phyloP scores from a whole-genome alignment of 1,140 invertebrate species.

The Drosophila pandora region DNA sequence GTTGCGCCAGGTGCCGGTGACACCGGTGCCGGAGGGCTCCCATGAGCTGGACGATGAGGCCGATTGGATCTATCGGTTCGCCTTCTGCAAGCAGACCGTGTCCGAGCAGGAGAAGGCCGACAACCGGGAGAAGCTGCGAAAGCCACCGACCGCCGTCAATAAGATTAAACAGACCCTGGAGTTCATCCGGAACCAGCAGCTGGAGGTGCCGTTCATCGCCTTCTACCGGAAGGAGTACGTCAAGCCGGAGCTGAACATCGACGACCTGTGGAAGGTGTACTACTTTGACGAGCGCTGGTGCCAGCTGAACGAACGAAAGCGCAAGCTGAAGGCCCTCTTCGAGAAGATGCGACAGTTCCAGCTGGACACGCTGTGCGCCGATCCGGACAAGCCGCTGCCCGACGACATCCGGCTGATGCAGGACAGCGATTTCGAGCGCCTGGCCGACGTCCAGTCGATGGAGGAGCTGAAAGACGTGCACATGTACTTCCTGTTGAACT shows the following conservation, averaged over 20 bases:
- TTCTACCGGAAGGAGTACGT: constrained; percentile 99
- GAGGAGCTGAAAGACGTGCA: constrained; percentile 97
- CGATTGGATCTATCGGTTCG: constrained; percentile 98
- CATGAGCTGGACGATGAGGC: constrained; percentile 97
- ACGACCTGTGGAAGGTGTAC: constrained; percentile 99
- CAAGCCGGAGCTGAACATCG: constrained; percentile 96
- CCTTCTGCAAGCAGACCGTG: constrained; percentile 93
- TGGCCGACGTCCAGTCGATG: constrained; percentile 92
- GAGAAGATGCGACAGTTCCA: constrained; percentile 97
- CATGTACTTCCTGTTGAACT: constrained; percentile 96
- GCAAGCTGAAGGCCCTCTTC: constrained; percentile 92
- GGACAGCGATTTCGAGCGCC: constrained; percentile 93
- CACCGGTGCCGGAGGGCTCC: constrained; percentile 91
- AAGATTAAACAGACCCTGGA: constrained; percentile 98
- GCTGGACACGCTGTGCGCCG: constrained; percentile 91
- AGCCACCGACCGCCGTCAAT: constrained; percentile 86
- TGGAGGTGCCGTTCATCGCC: constrained; percentile 99
- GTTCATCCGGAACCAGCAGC: constrained; percentile 97
- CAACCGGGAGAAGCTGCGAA: constrained; percentile 70
- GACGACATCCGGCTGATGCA: constrained; percentile 92
- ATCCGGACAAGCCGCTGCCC: constrained; percentile 92
- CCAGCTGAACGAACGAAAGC: constrained; percentile 94
- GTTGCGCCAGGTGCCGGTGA: constrained; percentile 93
- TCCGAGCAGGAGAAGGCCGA: constrained; percentile 88
- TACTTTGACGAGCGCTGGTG: constrained; percentile 98